Conservation (phyloP, 2,797 vertebrate species). For the Helostoma temminkii region DNA sequence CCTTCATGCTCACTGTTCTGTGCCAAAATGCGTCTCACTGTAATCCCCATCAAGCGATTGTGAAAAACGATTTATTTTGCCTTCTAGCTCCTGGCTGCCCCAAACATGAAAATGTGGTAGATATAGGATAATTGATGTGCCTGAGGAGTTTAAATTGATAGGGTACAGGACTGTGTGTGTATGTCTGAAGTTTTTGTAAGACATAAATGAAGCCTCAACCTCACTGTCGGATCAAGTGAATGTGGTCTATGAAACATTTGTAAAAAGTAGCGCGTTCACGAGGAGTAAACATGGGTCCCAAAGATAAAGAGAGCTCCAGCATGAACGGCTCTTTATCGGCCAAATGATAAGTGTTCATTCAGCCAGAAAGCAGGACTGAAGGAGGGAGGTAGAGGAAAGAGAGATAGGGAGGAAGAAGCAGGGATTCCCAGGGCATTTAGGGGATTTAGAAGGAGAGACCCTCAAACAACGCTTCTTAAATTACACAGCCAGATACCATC, state of each 20-base stretch:
- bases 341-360: slow-evolving; percentile 81
- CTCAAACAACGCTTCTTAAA: slow-evolving; percentile 78
- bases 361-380: slow-evolving; percentile 70
- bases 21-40: slow-evolving; percentile 46
- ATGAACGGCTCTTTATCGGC: slow-evolving; percentile 79
- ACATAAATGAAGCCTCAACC: slow-evolving; percentile 57
- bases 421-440: slow-evolving; percentile 79
- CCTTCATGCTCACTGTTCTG: slow-evolving; percentile 53
- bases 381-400: slow-evolving; percentile 54
- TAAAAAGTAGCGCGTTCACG: slow-evolving; percentile 63
- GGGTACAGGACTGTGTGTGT: slow-evolving; percentile 24
- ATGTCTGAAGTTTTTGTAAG: slow-evolving; percentile 37
- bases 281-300: slow-evolving; percentile 76
- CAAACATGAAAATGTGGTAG: slow-evolving; percentile 60
- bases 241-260: slow-evolving; percentile 59
- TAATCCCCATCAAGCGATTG: slow-evolving; percentile 63
- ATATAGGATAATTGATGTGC: slow-evolving; percentile 54
- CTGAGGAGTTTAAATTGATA: slow-evolving; percentile 49
- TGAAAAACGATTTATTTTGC: slow-evolving; percentile 62
- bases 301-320: slow-evolving; percentile 77
- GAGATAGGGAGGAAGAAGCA: slow-evolving; percentile 62
- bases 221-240: slow-evolving; percentile 62
- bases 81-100: slow-evolving; percentile 35
- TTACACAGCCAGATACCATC: slow-evolving; percentile 78
- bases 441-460: slow-evolving; percentile 81